Evolutionary conservation across 2,797 vertebrate genomes (phyloP).

Genomic region (Halcyon smyrnensis): DNA sequence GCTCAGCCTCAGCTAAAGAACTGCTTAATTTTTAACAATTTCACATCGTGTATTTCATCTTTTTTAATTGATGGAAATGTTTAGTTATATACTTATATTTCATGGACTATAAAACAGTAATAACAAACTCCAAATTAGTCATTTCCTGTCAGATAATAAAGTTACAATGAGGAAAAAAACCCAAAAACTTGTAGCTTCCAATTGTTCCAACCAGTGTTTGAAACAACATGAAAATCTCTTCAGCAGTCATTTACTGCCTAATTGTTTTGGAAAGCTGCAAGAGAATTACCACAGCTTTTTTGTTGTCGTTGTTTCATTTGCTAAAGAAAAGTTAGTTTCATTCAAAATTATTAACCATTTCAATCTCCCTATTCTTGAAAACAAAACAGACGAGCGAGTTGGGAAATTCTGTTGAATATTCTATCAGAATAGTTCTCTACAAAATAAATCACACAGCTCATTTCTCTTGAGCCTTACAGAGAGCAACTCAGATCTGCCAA

Average conservation of each 20-base stretch:
- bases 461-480: background rate
- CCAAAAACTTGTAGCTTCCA: constrained; percentile 47
- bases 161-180: constrained; percentile 20
- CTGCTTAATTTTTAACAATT: background rate
- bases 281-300: background rate
- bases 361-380: background rate
- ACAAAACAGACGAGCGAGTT: background rate
- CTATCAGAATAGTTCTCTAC: background rate
- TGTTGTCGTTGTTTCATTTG: background rate
- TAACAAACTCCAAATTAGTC: constrained; percentile 60
- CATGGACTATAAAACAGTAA: constrained; percentile 67
- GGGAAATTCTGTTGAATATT: background rate
- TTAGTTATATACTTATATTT: constrained; percentile 51
- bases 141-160: constrained; percentile 63
- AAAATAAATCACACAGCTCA: background rate
- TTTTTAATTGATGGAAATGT: constrained; percentile 23
- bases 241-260: constrained; percentile 49
- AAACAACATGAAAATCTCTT: constrained; percentile 52
- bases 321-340: constrained; percentile 2
- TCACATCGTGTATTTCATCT: background rate
- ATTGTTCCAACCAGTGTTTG: constrained; percentile 44
- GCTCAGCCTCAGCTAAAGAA: background rate
- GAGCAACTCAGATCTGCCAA: background rate
- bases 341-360: constrained; percentile 27
- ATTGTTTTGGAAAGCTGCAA: constrained; percentile 57